Evolutionary conservation across 2,113 vertebrate genomes (phyloP), one percentile per base, ranked within the genome.

Genomic region (Archocentrus centrarchus): DNA sequence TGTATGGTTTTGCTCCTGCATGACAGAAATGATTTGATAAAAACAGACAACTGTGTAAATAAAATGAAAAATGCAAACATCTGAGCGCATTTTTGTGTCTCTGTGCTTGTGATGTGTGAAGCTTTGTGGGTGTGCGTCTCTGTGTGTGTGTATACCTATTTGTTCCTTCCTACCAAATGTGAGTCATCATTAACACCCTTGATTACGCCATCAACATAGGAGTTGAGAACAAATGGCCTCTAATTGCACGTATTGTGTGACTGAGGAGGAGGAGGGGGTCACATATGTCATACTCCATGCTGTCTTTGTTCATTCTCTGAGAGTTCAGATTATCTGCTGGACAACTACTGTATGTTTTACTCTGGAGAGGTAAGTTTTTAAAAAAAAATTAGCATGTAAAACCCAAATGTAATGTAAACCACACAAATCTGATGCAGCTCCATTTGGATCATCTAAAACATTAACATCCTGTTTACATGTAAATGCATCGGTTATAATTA

Each of bases 171-270:
- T 63, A 89, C 90, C 95, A 95, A 94, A 95, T 95, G 95, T 89
- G 90, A 86, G 88, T 88, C 87, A 88, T 94, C 93, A 91, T 89
- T 90, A 92, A 93, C 95, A 94, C 93, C 89, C 80, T 59, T 84
- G 83, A 93, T 88, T 86, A 85, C 6, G 64, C 20, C 90, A 53
- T 83, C 90, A 93, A 88, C 93, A 93, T 89, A 60, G 57, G 61
- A 60, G 89, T 62, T 24, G 87, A 76, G 89, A 94, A 87, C 96
- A 96, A 95, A 96, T 95, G 94, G 95, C 84, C 84, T 91, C 70
- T 88, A 84, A 90, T 86, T 84, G 85, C 62, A 18, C 79, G 79
- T 41, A 68, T 55, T 79, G 77, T 85, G 79, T 80, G 77, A 73
- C n/a, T 20, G 30, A 2, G 24, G 57, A 53, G 14, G 47, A 60